A percentile compares a stretch with the other conserved stretches of the same genome.
phyloP scores from a whole-genome alignment of 2,888 invertebrate species.

The Gibbula magus region DNA sequence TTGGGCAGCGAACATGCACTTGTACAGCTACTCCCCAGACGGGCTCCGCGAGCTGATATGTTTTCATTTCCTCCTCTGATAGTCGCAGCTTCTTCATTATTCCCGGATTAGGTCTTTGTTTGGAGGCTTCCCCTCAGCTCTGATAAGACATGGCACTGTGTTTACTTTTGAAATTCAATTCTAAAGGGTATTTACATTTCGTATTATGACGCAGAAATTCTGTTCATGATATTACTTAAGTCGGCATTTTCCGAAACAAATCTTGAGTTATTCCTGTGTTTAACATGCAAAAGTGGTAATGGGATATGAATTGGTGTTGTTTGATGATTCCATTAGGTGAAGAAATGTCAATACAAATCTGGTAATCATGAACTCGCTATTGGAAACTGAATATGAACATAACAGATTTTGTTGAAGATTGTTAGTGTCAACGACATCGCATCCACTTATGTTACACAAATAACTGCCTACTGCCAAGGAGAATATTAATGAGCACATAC shows the following conservation, averaged over 20 bases:
- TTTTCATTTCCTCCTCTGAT: background rate
- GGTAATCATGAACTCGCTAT: no score
- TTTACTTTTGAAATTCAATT: slow-evolving; percentile 8
- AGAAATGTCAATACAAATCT: no score
- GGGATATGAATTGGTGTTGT: no score
- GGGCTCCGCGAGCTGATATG: background rate
- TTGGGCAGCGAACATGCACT: background rate
- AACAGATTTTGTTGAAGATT: no score
- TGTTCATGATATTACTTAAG: background rate
- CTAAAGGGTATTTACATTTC: background rate
- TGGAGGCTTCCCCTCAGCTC: background rate
- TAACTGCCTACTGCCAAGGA: no score
- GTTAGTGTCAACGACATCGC: no score
- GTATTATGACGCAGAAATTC: background rate
- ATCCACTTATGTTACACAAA: no score
- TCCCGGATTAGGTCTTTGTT: background rate
- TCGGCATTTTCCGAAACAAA: background rate
- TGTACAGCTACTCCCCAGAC: background rate
- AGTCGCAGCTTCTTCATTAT: background rate
- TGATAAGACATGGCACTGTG: background rate
- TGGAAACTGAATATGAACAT: no score
- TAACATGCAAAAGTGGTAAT: no score
- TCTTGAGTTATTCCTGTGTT: no score
- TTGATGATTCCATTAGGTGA: no score
- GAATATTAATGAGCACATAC: no score